A percentile compares a stretch with the other conserved stretches of the same genome.
Conservation (phyloP, 1,140 invertebrate species). For the Drosophila pectinifera region DNA sequence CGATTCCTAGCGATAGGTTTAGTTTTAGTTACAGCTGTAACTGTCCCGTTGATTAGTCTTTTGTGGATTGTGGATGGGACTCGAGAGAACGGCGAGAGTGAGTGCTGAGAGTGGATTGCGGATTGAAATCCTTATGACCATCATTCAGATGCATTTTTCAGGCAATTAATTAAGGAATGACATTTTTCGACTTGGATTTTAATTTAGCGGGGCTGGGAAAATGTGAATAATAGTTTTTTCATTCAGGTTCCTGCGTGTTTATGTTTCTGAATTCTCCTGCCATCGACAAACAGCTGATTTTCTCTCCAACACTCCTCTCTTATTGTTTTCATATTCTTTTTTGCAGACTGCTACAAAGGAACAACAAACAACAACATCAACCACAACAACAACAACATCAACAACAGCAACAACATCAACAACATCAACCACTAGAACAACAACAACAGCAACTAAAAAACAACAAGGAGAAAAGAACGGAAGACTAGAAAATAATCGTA, state of each 20-base stretch:
- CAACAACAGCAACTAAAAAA: slow-evolving; percentile 55
- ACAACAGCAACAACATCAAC: slow-evolving; percentile 76
- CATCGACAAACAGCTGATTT: neutral
- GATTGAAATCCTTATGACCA: too few species aligned
- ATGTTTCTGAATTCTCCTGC: neutral
- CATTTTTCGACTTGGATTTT: too few species aligned
- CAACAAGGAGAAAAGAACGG: slow-evolving; percentile 74
- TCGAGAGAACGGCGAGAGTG: neutral
- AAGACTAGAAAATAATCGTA: slow-evolving; percentile 74
- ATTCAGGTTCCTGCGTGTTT: neutral
- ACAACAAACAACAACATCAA: slow-evolving; percentile 68
- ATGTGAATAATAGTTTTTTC: neutral
- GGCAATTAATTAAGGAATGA: neutral
- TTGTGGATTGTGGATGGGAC: neutral
- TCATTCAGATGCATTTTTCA: neutral
- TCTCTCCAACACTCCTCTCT: neutral
- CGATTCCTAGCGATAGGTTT: neutral
- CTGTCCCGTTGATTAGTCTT: neutral
- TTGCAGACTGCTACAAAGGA: slow-evolving; percentile 76
- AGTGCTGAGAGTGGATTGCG: neutral
- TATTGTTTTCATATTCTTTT: neutral
- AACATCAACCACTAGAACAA: slow-evolving; percentile 33
- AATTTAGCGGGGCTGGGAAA: neutral
- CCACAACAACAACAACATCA: neutral
- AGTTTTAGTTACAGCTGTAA: neutral